Conservation (phyloP, 2,888 invertebrate species). For the Cryptocephalus primarius region DNA sequence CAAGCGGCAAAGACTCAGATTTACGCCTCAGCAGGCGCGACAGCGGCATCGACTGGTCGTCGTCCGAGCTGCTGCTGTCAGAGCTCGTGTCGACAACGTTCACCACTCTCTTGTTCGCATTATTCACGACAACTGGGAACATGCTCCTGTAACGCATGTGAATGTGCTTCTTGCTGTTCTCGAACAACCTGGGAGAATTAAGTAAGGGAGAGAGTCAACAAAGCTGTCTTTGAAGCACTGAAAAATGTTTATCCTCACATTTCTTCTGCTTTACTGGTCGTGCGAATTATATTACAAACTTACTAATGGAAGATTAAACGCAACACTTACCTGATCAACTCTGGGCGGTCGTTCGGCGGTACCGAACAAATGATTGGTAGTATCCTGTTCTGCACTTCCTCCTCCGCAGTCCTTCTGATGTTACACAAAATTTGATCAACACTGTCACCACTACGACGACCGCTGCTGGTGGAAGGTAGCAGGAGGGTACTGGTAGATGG, state of each 20-base stretch:
- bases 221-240: too few species aligned
- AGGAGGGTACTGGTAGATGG: too few species aligned
- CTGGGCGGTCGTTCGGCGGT: constrained; percentile 23
- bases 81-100: constrained; percentile 21
- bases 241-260: too few species aligned
- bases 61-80: constrained; percentile 28
- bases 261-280: too few species aligned
- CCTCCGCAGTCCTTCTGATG: constrained; percentile 22
- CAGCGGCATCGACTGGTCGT: constrained; percentile 2
- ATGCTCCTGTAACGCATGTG: constrained; percentile 20
- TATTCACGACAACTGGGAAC: constrained; percentile 23
- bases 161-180: constrained; percentile 22
- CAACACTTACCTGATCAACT: constrained; percentile 20
- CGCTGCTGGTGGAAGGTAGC: neutral
- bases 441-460: constrained; percentile 4
- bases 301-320: neutral
- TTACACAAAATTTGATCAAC: constrained; percentile 18
- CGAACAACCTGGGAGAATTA: constrained; percentile 17
- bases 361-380: constrained; percentile 26
- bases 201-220: too few species aligned
- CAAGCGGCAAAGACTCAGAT: neutral
- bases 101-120: constrained; percentile 14
- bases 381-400: constrained; percentile 22
- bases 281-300: too few species aligned
- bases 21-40: constrained; percentile 3